Conservation (phyloP, 1,140 invertebrate genomes). For the Maconellicoccus hirsutus region DNA sequence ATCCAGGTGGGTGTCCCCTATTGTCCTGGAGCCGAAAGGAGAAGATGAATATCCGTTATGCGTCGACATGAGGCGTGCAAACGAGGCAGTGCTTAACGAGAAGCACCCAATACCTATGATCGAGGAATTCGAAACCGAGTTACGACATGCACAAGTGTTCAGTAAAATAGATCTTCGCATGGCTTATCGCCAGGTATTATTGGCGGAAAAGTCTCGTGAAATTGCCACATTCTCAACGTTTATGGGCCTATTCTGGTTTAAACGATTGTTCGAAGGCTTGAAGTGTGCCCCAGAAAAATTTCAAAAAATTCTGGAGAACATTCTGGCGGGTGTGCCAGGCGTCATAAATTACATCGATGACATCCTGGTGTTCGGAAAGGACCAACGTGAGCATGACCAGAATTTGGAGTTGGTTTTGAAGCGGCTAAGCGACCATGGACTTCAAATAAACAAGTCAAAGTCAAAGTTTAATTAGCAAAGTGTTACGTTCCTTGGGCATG, state of each 20-base stretch:
- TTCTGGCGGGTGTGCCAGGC: not conserved
- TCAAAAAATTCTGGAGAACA: not conserved
- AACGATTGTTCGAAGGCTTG: not conserved
- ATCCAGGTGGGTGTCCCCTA: not conserved
- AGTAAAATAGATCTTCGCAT: not conserved
- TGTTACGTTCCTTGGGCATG: not conserved
- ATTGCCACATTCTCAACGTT: not conserved
- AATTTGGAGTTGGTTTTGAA: not conserved
- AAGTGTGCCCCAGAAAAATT: not conserved
- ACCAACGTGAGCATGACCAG: not conserved
- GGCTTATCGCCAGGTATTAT: not conserved
- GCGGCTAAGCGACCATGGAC: not conserved
- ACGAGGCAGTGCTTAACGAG: not conserved
- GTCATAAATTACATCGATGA: not conserved
- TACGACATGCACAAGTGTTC: not conserved
- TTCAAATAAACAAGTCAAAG: not conserved
- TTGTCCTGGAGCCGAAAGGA: not conserved
- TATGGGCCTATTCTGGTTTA: not conserved
- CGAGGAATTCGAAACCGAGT: not conserved
- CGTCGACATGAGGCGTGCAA: conserved; percentile 3
- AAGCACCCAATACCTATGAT: not conserved
- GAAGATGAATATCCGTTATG: not conserved
- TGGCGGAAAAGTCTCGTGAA: not conserved
- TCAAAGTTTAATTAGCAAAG: not conserved
- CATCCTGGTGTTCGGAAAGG: not conserved